A percentile compares a stretch with the other conserved stretches of the same genome.
These are phyloP conservation scores for Macrosiphum euphorbiae DNA, from an alignment of 2,888 invertebrate genomes.

Conservation along the genomic window DNA sequence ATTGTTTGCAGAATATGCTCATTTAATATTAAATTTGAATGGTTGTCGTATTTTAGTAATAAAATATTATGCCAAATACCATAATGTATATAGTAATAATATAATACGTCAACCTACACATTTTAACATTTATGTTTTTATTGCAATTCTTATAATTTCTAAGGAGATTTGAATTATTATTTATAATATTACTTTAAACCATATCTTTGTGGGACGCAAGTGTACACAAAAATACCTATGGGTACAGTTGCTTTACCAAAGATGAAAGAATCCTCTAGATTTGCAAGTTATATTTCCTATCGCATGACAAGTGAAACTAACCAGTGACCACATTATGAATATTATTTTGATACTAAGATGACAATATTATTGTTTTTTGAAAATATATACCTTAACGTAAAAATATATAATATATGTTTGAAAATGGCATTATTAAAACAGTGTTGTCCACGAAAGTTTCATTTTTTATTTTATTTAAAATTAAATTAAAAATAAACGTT, in stretches of 20 bases:
- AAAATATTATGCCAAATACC: neutral
- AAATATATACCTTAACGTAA: neutral
- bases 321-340: neutral
- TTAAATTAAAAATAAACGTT: neutral
- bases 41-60: neutral
- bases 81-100: neutral
- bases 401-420: neutral
- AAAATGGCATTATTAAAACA: neutral
- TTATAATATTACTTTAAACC: neutral
- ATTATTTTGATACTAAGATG: neutral
- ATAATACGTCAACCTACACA: neutral
- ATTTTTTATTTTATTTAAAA: neutral
- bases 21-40: neutral
- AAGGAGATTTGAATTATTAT: neutral
- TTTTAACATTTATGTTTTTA: neutral
- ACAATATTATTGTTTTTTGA: neutral
- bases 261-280: neutral
- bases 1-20: neutral
- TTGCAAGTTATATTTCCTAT: neutral
- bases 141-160: neutral
- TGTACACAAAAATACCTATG: neutral
- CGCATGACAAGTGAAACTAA: neutral
- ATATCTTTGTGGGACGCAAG: neutral
- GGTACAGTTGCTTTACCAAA: neutral
- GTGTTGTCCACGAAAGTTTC: neutral